A percentile compares a stretch with the other conserved stretches of the same genome.
Conservation (phyloP, 1,140 invertebrate species). For the Orchestia grillus region DNA sequence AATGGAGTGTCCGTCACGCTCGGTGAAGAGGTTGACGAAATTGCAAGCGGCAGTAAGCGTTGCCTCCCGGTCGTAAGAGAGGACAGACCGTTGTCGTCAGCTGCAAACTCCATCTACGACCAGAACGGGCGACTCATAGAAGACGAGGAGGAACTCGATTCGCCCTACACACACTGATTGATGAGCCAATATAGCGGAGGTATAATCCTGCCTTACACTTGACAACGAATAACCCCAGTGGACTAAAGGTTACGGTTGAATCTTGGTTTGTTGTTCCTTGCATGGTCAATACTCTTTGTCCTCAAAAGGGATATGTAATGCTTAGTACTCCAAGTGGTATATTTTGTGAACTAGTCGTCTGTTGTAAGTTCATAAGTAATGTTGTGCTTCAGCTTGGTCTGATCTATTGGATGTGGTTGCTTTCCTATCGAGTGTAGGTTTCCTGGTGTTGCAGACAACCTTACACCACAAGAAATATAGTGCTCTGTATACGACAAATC, state of each 20-base stretch:
- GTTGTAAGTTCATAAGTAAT: not conserved
- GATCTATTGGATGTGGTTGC: not conserved
- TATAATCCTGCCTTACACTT: not conserved
- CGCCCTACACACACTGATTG: not conserved
- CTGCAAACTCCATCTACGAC: constrained; percentile 13
- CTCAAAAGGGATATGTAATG: not conserved
- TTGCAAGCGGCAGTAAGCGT: not conserved
- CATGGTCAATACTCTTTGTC: not conserved
- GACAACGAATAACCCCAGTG: not conserved
- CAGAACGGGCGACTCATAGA: not conserved
- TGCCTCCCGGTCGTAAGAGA: not conserved
- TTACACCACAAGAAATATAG: no score
- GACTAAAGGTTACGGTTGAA: not conserved
- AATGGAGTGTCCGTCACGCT: not conserved
- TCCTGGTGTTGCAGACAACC: not conserved
- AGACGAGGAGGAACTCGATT: not conserved
- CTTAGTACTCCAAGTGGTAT: not conserved
- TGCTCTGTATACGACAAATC: not conserved
- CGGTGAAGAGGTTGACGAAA: not conserved
- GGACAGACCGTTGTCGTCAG: not conserved
- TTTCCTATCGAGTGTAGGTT: not conserved
- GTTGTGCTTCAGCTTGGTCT: not conserved
- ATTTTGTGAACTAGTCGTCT: no score
- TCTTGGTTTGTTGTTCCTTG: not conserved
- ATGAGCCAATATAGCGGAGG: not conserved